A percentile compares a stretch with the other conserved stretches of the same genome.
Conservation (phyloP, 2,888 invertebrate genomes). For the Petrolisthes cinctipes region DNA sequence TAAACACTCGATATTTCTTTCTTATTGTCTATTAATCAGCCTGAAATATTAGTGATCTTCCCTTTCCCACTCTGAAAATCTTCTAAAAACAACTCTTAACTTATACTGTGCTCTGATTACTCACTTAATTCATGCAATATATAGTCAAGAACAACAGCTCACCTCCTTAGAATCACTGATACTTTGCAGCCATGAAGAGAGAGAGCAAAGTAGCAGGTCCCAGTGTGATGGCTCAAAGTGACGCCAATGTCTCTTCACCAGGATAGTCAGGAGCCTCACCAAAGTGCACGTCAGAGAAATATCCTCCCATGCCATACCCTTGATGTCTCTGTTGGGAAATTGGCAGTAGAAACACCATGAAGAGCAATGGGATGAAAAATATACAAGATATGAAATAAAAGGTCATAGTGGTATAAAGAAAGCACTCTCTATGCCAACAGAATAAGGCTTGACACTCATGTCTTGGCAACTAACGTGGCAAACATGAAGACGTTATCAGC, state of each 20-base stretch:
- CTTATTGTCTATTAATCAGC: no score
- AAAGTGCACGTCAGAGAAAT: constrained; percentile 47
- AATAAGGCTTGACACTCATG: background rate
- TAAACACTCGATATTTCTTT: no score
- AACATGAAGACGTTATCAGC: constrained; percentile 60
- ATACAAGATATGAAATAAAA: background rate
- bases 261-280: constrained; percentile 44
- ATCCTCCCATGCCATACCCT: constrained; percentile 52
- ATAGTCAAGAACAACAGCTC: background rate
- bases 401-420: background rate
- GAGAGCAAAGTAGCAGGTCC: constrained; percentile 58
- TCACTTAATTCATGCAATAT: no score
- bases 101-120: no score
- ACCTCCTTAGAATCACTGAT: constrained; percentile 56
- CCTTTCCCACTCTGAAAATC: no score
- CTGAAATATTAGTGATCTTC: no score
- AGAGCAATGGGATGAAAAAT: background rate
- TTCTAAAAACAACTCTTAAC: no score
- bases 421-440: background rate
- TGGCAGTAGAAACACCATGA: background rate
- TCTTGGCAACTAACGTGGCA: constrained; percentile 41
- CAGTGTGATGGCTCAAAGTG: constrained; percentile 54
- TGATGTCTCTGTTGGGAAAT: constrained; percentile 30
- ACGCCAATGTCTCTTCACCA: constrained; percentile 42
- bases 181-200: constrained; percentile 62